Conservation (phyloP, 2,797 vertebrate genomes). For the Melanotaenia boesemani region DNA sequence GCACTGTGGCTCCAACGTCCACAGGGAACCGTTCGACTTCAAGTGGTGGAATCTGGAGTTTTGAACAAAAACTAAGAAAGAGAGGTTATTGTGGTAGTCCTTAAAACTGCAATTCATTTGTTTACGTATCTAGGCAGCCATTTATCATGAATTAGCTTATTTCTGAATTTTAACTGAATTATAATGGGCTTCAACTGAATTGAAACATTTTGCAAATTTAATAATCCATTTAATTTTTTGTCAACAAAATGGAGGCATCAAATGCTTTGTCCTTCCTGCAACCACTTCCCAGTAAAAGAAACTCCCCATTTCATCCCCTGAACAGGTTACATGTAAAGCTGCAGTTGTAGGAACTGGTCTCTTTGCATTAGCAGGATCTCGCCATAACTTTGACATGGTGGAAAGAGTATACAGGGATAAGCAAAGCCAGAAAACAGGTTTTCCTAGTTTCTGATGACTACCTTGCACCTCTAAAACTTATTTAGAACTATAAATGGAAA, state of each 20-base stretch:
- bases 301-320: neutral
- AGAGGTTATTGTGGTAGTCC: neutral
- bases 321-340: neutral
- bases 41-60: slow-evolving; percentile 91
- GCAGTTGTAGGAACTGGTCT: too few relatives aligned
- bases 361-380: neutral
- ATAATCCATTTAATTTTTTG: too few relatives aligned
- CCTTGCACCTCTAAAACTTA: neutral
- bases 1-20: slow-evolving; percentile 92
- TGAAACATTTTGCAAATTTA: too few relatives aligned
- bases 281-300: neutral
- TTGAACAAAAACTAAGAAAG: slow-evolving; percentile 53
- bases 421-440: neutral
- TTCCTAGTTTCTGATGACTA: neutral
- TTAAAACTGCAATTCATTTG: too few relatives aligned
- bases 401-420: neutral
- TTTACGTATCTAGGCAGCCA: too few relatives aligned
- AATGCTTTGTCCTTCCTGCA: neutral
- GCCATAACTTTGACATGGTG: neutral
- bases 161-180: too few relatives aligned
- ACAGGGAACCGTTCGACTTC: slow-evolving; percentile 84
- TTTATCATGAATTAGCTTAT: too few relatives aligned
- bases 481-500: neutral
- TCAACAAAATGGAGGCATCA: neutral
- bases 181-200: too few relatives aligned